Evolutionary conservation across 2,888 invertebrate species (phyloP).

Genomic region (Xestia ashworthii): DNA sequence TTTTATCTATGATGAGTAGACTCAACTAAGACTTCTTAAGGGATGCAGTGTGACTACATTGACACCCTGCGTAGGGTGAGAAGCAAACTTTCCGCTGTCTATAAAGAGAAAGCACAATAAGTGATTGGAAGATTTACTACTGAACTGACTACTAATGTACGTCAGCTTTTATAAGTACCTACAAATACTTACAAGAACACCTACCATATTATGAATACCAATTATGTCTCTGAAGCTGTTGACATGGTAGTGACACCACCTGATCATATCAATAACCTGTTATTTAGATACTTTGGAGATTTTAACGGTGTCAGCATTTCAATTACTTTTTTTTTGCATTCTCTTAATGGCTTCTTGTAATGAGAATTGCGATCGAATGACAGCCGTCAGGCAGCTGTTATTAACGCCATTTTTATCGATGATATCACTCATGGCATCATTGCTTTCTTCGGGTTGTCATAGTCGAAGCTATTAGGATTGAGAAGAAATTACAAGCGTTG

Average conservation of each 20-base stretch:
- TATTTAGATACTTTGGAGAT: not conserved
- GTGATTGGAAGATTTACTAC: too few relatives aligned
- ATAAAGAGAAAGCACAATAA: too few relatives aligned
- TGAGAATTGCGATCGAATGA: conserved; percentile 3
- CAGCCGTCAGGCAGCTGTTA: not conserved
- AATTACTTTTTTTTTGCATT: not conserved
- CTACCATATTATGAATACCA: not conserved
- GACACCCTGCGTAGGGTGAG: too few relatives aligned
- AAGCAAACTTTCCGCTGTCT: too few relatives aligned
- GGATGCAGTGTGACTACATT: too few relatives aligned
- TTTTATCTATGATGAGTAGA: not conserved
- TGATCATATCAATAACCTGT: conserved; percentile 19
- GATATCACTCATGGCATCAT: conserved; percentile 6
- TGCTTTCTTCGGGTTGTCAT: not conserved
- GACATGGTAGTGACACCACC: conserved; percentile 14
- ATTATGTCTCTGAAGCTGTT: not conserved
- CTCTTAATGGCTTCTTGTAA: not conserved
- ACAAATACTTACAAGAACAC: too few relatives aligned
- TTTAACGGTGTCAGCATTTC: conserved; percentile 25
- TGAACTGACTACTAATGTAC: too few relatives aligned
- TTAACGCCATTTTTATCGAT: not conserved
- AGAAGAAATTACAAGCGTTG: too few relatives aligned
- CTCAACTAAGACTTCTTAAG: too few relatives aligned
- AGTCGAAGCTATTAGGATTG: not conserved
- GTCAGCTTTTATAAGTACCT: too few relatives aligned